Percentiles rank a stretch among this genome's conserved stretches.
These are phyloP conservation scores for Psilanteris sp. DNA, from an alignment of 1,140 invertebrate species.

Conservation along the genomic window DNA sequence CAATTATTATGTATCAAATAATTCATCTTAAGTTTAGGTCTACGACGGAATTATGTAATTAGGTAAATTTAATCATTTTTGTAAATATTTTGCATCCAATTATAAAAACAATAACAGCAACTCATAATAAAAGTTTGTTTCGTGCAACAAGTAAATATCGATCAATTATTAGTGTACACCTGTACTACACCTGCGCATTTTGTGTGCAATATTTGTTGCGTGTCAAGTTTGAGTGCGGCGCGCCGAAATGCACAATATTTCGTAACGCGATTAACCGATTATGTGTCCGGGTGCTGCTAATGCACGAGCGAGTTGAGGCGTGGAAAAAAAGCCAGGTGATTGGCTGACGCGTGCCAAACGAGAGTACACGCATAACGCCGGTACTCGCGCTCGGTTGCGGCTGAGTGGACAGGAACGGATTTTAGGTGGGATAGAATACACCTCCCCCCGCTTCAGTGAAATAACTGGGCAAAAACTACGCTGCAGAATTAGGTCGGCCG, in stretches of 20 bases:
- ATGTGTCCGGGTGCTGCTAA: conserved; percentile 39
- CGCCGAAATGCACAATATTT: conserved; percentile 51
- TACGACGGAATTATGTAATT: too few species aligned
- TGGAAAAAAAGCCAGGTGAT: conserved; percentile 58
- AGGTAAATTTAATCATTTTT: too few species aligned
- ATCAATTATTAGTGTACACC: conserved; percentile 54
- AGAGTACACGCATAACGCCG: conserved; percentile 36
- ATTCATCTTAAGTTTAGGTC: too few species aligned
- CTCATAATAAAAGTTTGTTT: background rate
- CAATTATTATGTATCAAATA: too few species aligned
- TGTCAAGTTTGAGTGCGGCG: conserved; percentile 22
- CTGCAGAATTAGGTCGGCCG: conserved; percentile 16
- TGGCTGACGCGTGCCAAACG: conserved; percentile 59
- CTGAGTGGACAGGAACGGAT: conserved; percentile 27
- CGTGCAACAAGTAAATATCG: conserved; percentile 40
- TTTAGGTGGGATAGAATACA: conserved; percentile 22
- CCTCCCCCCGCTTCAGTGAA: background rate
- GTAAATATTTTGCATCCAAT: too few species aligned
- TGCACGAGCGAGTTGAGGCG: conserved; percentile 12
- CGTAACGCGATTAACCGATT: conserved; percentile 57
- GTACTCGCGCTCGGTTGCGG: background rate
- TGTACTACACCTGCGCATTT: conserved; percentile 49
- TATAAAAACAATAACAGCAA: too few species aligned
- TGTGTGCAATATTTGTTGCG: conserved; percentile 48
- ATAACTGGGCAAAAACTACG: conserved; percentile 13